These are phyloP conservation scores for Melanotus villosus DNA, from an alignment of 2,888 invertebrate species.

Conservation along the genomic window DNA sequence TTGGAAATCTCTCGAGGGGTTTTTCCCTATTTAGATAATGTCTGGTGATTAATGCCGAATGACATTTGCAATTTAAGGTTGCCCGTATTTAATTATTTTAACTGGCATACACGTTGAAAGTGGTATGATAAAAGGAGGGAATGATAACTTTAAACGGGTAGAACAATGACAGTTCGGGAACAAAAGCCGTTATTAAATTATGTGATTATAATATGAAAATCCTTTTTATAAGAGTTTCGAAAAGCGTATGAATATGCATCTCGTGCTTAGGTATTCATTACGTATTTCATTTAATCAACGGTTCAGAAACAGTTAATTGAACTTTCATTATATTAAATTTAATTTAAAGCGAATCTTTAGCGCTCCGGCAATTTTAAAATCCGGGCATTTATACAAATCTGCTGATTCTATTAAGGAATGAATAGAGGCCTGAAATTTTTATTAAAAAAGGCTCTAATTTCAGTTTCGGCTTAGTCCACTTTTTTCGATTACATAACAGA, in stretches of 20 bases:
- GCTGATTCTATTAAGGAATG: constrained; percentile 5
- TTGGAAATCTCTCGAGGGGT: background rate
- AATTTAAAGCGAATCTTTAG: constrained; percentile 4
- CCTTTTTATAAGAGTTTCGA: background rate
- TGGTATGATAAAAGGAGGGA: no score
- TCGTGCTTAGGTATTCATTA: constrained; percentile 3
- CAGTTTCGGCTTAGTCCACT: background rate
- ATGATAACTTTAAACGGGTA: no score
- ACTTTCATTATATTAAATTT: constrained; percentile 17
- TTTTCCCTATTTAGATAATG: no score
- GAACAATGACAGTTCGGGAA: no score
- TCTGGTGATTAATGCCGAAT: no score
- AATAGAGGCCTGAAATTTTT: constrained; percentile 6
- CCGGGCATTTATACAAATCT: constrained; percentile 2
- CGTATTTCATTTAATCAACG: constrained; percentile 16
- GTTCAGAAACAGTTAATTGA: constrained; percentile 20
- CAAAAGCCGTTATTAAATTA: background rate
- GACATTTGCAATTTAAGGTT: no score
- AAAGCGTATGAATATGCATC: constrained; percentile 8
- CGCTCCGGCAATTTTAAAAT: constrained; percentile 17
- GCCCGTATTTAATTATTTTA: no score
- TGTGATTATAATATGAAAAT: constrained; percentile 1
- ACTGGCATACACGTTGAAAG: no score
- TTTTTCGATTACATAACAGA: background rate
- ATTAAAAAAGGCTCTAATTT: constrained; percentile 6